These are phyloP conservation scores for Rallus limicola DNA, from an alignment of 2,113 vertebrate genomes.

Conservation along the genomic window DNA sequence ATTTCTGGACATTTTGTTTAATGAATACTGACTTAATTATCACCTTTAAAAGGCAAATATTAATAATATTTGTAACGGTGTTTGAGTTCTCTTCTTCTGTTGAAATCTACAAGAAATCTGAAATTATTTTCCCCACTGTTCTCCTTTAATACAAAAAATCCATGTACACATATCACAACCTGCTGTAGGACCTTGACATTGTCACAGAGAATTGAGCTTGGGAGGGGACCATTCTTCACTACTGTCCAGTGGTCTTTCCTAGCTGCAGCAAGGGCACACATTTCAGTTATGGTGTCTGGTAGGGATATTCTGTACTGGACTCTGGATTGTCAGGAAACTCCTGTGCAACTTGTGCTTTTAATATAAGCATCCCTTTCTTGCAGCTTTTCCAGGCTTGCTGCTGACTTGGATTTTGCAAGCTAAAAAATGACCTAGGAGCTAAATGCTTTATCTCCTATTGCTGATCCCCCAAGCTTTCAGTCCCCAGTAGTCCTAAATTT, in stretches of 20 bases:
- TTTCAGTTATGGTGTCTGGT: not conserved
- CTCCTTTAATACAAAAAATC: not conserved
- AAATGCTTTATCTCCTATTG: not conserved
- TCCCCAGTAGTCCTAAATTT: not conserved
- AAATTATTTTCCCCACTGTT: not conserved
- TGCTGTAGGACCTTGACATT: not conserved
- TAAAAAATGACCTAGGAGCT: not conserved
- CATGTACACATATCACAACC: not conserved
- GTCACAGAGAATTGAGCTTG: not conserved
- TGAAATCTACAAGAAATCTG: not conserved
- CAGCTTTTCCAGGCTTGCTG: not conserved
- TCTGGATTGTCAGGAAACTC: not conserved
- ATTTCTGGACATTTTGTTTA: not conserved
- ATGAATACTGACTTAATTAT: not conserved
- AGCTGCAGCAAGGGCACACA: not conserved
- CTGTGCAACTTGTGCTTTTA: not conserved
- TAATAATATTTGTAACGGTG: not conserved
- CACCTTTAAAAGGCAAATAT: not conserved
- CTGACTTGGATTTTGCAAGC: not conserved
- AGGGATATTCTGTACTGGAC: not conserved
- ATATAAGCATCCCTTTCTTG: not conserved
- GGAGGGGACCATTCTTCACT: not conserved
- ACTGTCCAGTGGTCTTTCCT: not conserved
- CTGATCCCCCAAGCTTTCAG: not conserved
- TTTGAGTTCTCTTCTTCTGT: not conserved